A percentile compares a stretch with the other conserved stretches of the same genome.
These are phyloP conservation scores for Zygaena filipendulae DNA, from an alignment of 2,888 invertebrate species.

Conservation along the genomic window DNA sequence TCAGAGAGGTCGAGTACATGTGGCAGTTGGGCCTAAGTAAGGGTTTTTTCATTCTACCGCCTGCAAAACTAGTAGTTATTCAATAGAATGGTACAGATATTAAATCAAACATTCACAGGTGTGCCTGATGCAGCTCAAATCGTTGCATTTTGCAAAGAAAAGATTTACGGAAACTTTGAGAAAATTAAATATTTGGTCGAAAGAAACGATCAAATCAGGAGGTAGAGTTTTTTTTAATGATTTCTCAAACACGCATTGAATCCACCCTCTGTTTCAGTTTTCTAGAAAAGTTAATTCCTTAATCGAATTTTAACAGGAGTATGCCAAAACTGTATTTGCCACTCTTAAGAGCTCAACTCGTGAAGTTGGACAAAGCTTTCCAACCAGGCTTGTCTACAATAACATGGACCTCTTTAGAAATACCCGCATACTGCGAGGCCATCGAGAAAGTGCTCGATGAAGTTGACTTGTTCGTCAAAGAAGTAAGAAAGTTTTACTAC, in stretches of 20 bases:
- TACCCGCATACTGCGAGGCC: constrained; percentile 70
- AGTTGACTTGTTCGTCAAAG: constrained; percentile 75
- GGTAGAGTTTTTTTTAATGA: constrained; percentile 25
- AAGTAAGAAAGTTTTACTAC: too few relatives aligned
- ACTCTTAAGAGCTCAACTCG: constrained; percentile 73
- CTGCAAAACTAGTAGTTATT: not conserved
- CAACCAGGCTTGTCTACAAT: constrained; percentile 81
- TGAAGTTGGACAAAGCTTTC: constrained; percentile 76
- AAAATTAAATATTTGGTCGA: constrained; percentile 71
- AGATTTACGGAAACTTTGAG: constrained; percentile 72
- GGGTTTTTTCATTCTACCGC: too few relatives aligned
- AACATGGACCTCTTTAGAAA: constrained; percentile 85
- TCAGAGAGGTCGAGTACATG: constrained; percentile 85
- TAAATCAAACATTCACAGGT: constrained; percentile 31
- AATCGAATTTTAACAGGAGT: constrained; percentile 32
- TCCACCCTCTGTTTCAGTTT: too few relatives aligned
- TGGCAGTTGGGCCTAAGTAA: constrained; percentile 76
- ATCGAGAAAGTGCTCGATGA: constrained; percentile 68
- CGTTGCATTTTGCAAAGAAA: constrained; percentile 77
- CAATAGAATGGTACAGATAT: not conserved
- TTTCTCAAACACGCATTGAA: not conserved
- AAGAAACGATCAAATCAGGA: constrained; percentile 70
- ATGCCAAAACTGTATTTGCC: constrained; percentile 78
- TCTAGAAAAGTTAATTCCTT: too few relatives aligned
- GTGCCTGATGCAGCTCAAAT: constrained; percentile 83